Base-by-base conservation (phyloP, 1,140 invertebrate species). In the Colletes latitarsis region DNA sequence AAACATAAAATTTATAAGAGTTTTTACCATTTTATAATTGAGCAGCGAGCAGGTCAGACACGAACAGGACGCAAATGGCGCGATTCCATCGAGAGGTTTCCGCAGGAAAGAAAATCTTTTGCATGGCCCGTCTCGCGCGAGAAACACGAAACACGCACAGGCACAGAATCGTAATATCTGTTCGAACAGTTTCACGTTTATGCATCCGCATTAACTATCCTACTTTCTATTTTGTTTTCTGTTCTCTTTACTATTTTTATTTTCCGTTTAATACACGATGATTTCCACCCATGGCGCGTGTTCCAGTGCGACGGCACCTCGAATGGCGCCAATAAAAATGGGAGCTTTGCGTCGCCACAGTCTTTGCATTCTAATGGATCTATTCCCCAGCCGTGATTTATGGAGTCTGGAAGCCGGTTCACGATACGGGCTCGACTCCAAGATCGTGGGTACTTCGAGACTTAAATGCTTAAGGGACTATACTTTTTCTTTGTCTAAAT, bases 241-340 rank as follows among this genome's bases (percentile, higher is more conserved):
- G 3, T 10, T 15, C 8, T 8, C 21, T 4, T 41, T 46, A 14
- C 57, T 52, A 3, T 30, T 21, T 60, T 72, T 14, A 39, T 12
- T 52, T 62, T 21, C 57, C 17, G 53, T 72, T 30, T 14, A 6
- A 52, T 14, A 78, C 72, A 84, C 77, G 19, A 76, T 67, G 12
- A 81, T 81, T 73, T 85, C 79, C 69, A 68, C 83, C 64, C 77
- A 85, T 81, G 67, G 46, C 55, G 69, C 43, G n/a, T n/a, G 64
- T 82, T 85, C 83, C 63, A 53, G 30, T n/a, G 78, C 74, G 69
- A 85, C 81, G 77, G 52, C 69, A 67, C 12, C 58, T 58, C 46
- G 53, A 14, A 2, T 49, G n/a, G 14, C 39, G 52, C 21, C 19
- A 10, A 46, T 67, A 39, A 78, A 78, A 72, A 78, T 63, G 68